Evolutionary conservation across 1,140 invertebrate genomes (phyloP).

Genomic region (Chrysopa pallens): DNA sequence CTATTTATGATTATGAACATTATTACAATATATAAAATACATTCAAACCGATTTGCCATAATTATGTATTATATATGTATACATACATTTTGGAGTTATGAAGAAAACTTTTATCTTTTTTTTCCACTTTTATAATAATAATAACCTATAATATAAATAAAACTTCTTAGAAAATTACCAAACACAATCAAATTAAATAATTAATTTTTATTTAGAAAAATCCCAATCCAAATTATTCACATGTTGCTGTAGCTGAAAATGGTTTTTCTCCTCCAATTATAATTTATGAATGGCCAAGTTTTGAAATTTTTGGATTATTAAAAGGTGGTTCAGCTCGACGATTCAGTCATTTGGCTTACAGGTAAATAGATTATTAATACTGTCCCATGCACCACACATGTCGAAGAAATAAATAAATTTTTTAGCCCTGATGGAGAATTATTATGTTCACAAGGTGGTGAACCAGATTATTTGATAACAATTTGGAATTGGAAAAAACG

Average conservation of each 20-base stretch:
- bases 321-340: slow-evolving; percentile 48
- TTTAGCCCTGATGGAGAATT: slow-evolving; percentile 56
- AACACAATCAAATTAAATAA: slow-evolving; percentile 1
- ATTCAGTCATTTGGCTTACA: slow-evolving; percentile 62
- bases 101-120: too few species aligned
- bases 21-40: too few species aligned
- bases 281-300: slow-evolving; percentile 64
- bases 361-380: slow-evolving; percentile 27
- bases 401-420: slow-evolving; percentile 6
- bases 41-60: too few species aligned
- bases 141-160: too few species aligned
- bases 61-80: too few species aligned
- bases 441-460: slow-evolving; percentile 63
- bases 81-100: too few species aligned
- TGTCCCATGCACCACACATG: not conserved
- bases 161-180: too few species aligned
- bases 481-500: slow-evolving; percentile 70
- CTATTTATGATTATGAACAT: too few species aligned
- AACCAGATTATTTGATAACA: slow-evolving; percentile 72
- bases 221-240: slow-evolving; percentile 35
- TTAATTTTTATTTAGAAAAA: slow-evolving; percentile 38
- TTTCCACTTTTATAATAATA: too few species aligned
- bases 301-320: slow-evolving; percentile 52
- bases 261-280: slow-evolving; percentile 62
- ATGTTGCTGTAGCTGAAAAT: slow-evolving; percentile 74